Conservation (phyloP, 1,140 invertebrate genomes). For the Drosophila gunungcola region DNA sequence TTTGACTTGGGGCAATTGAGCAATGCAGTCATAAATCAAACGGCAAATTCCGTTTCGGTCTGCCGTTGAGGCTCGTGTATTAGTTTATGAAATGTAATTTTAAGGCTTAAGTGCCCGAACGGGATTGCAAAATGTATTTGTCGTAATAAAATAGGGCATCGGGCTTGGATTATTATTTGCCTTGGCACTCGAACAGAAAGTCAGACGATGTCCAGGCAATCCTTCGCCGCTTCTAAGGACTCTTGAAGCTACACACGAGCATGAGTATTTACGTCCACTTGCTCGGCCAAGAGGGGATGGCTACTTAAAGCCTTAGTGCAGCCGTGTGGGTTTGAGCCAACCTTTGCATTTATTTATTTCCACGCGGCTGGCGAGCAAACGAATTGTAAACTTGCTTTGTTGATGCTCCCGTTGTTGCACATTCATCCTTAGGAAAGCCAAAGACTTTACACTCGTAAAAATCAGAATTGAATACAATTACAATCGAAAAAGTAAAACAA, state of each 20-base stretch:
- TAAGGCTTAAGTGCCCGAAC: slow-evolving; percentile 29
- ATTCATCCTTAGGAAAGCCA: slow-evolving; percentile 32
- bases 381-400: slow-evolving; percentile 53
- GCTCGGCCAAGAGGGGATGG: slow-evolving; percentile 9
- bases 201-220: slow-evolving; percentile 13
- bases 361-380: slow-evolving; percentile 35
- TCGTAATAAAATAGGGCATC: slow-evolving; percentile 12
- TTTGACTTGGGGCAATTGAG: slow-evolving; percentile 14
- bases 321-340: slow-evolving; percentile 50
- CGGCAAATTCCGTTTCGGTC: slow-evolving; percentile 15
- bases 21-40: slow-evolving; percentile 26
- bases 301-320: slow-evolving; percentile 55
- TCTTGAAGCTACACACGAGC: slow-evolving; percentile 23
- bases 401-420: slow-evolving; percentile 27
- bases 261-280: slow-evolving; percentile 25
- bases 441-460: slow-evolving; percentile 12
- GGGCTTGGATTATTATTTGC: slow-evolving; percentile 28
- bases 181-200: slow-evolving; percentile 10
- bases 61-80: slow-evolving; percentile 8
- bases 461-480: neutral
- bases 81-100: slow-evolving; percentile 38
- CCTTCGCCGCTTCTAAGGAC: slow-evolving; percentile 13
- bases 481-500: neutral
- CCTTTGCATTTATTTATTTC: slow-evolving; percentile 53
- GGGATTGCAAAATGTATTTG: slow-evolving; percentile 21